Base-by-base conservation (phyloP, 2,888 invertebrate genomes). In the Cactoblastis cactorum region DNA sequence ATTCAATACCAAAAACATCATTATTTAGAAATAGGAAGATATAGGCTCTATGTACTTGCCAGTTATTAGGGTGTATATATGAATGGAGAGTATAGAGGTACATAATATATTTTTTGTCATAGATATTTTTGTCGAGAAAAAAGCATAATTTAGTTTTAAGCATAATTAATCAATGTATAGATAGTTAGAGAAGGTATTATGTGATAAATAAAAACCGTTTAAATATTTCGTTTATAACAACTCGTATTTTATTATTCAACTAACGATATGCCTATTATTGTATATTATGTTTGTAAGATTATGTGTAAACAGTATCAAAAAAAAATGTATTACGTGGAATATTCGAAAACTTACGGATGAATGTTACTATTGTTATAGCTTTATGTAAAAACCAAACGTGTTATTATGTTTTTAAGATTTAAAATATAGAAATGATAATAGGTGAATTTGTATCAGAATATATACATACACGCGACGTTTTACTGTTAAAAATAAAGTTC, bases 341-440 rank as follows among this genome's bases (percentile, higher is more conserved):
- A 76, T 71, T 75, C 74, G 73, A 62, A 77, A 76, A 77, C 71
- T 76, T 78, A 82, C 76, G 67, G 66, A 76, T 72, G 69, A 77
- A 80, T 78, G 83, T 86, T 85, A 85, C 80, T 86, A 82, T 87
- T 87, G 85, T 86, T 87, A 83, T 80, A 88, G 86, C 84, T 87
- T 84, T 88, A 85, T 82, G 80, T 79, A 75, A 76, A 83, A 83
- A 86, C 86, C 87, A 84, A 88, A 87, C 82, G 83, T 85, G 87
- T 87, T 87, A 83, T 83, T 85, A 84, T 81, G 83, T 86, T 86
- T 81, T 81, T 83, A 85, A 81, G 80, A 72, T 65, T 68, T 58
- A 63, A 61, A 52, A 49, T 49, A 67, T 69, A 66, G 67, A 65
- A 64, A 63, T 45, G 46, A 39, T 33, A 19, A 53, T 15, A 17